phyloP scores from a whole-genome alignment of 2,797 vertebrate species.

The Pantherophis alleghaniensis region DNA sequence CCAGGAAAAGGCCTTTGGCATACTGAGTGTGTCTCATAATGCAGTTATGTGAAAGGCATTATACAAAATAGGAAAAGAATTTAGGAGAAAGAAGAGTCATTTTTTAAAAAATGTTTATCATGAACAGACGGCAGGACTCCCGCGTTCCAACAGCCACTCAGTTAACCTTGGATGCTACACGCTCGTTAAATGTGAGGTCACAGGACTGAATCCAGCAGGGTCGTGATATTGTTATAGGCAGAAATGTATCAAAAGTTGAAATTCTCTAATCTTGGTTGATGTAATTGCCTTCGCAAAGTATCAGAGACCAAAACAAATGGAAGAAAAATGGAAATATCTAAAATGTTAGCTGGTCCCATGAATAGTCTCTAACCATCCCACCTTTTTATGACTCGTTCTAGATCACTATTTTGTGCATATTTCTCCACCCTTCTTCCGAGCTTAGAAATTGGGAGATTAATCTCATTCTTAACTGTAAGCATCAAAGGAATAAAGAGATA shows the following conservation, averaged over 20 bases:
- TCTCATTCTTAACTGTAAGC: background rate
- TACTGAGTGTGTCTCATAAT: background rate
- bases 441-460: background rate
- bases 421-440: background rate
- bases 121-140: background rate
- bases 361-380: background rate
- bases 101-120: background rate
- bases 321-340: background rate
- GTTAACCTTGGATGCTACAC: background rate
- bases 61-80: background rate
- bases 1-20: background rate
- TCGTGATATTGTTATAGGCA: background rate
- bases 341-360: background rate
- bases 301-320: background rate
- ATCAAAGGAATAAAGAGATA: background rate
- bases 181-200: background rate
- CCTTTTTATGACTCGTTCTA: background rate
- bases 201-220: too few species aligned
- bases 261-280: background rate
- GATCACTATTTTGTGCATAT: too few species aligned
- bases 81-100: too few species aligned
- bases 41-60: background rate
- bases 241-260: background rate
- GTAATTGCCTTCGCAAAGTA: background rate
- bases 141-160: background rate